Base-by-base conservation (phyloP, 2,113 vertebrate species). In the Orthonyx spaldingii region DNA sequence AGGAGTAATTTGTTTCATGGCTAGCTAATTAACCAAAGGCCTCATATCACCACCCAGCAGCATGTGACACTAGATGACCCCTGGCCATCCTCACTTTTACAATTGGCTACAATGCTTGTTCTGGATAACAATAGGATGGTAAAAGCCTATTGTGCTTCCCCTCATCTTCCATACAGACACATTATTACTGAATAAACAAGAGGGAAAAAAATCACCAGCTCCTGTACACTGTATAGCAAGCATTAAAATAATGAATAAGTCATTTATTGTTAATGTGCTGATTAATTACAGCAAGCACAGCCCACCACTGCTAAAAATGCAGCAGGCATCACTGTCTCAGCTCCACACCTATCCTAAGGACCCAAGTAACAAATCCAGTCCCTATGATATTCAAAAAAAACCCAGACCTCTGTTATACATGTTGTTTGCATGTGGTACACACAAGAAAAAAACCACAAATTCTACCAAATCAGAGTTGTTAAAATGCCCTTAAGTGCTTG, bases 241-340 rank as follows among this genome's bases (percentile, higher is more conserved):
- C 49, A 63, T 60, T 86, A 93, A 93, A 96, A 60, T 74, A 71
- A 66, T 65, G 39, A 93, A 35, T 41, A 84, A 72, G 33, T 74
- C 0, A 70, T 37, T 80, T 86, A 59, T 46, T 50, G 35, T 30
- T 89, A 68, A n/a, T 46, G 39, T 49, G 50, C 41, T 89, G 65
- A 87, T 78, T 82, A 88, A 94, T 68, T 68, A 87, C 26, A 65
- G 53, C 3, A 6, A 84, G 57, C 20, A 32, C 44, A 87, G 32
- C 55, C 26, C 66, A 79, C 27, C 37, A 57, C 46, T 83, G 50
- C 57, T 88, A 71, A 80, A 93, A 94, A 80, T 37, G 56, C 42
- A 80, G n/a, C 69, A 89, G 57, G 35, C 74, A 90, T 39, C 3
- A 6, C 50, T 47, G 21, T 33, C 50, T 74, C 66, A 70, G 37